Evolutionary conservation across 35 echinoderm and acorn worm species (phyloP).

Genomic region (Apostichopus californicus): DNA sequence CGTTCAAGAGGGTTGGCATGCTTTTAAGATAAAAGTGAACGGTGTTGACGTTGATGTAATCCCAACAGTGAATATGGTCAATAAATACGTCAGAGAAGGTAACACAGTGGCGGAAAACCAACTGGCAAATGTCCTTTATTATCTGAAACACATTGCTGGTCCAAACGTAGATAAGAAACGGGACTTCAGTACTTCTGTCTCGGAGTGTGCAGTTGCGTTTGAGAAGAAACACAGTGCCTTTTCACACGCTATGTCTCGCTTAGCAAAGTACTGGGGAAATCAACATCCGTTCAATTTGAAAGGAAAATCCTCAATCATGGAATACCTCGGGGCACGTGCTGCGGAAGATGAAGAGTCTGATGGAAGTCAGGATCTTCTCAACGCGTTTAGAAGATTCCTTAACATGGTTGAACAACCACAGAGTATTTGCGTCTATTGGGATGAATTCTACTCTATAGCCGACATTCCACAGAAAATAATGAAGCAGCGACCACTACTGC

Average conservation of each 20-base stretch:
- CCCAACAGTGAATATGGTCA: not conserved
- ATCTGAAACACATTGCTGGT: not conserved
- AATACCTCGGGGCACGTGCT: conserved; percentile 19
- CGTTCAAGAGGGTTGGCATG: not conserved
- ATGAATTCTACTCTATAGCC: not conserved
- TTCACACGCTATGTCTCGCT: conserved; percentile 26
- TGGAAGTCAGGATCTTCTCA: conserved; percentile 9
- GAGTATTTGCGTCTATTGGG: not conserved
- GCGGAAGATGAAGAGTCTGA: not conserved
- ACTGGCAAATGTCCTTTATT: not conserved
- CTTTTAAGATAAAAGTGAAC: not conserved
- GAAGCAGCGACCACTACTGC: not conserved
- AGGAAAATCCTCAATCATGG: conserved; percentile 37
- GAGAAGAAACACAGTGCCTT: conserved; percentile 48
- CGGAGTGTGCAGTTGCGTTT: conserved; percentile 35
- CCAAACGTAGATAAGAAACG: not conserved
- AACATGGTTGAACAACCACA: not conserved
- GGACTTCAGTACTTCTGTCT: conserved; percentile 43
- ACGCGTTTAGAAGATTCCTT: conserved; percentile 14
- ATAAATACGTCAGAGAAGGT: not conserved
- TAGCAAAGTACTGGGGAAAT: conserved; percentile 34
- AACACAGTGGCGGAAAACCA: not conserved
- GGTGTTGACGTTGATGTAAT: not conserved
- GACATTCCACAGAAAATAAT: not conserved
- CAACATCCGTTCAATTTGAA: too few relatives aligned